Conservation (phyloP, 2,797 vertebrate genomes). For the Acrossocheilus fasciatus region DNA sequence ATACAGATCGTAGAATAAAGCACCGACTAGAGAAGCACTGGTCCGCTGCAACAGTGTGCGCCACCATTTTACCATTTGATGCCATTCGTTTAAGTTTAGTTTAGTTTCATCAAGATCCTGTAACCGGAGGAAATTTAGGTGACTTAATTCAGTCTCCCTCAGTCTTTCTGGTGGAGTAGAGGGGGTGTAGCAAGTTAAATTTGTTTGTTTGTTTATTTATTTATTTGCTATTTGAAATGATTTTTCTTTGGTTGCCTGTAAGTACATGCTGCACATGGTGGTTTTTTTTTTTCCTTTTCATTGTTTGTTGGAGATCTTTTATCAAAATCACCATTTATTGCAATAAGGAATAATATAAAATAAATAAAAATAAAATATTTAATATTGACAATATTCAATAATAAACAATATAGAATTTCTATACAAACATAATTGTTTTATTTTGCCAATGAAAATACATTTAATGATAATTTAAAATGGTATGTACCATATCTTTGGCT, state of each 20-base stretch:
- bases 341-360: too few relatives aligned
- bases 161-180: not conserved
- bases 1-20: too few relatives aligned
- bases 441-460: not conserved
- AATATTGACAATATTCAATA: too few relatives aligned
- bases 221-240: not conserved
- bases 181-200: not conserved
- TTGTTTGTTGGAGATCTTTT: too few relatives aligned
- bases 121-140: not conserved
- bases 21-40: too few relatives aligned
- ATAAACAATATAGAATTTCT: too few relatives aligned
- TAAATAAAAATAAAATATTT: too few relatives aligned
- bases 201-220: not conserved
- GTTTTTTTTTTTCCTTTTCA: too few relatives aligned
- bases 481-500: not conserved
- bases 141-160: not conserved
- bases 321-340: too few relatives aligned
- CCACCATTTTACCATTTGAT: too few relatives aligned
- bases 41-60: too few relatives aligned
- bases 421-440: not conserved
- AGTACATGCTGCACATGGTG: not conserved
- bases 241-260: not conserved
- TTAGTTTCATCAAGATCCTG: constrained; percentile 18
- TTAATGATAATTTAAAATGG: not conserved
- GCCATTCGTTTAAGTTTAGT: too few relatives aligned